Percentiles rank a stretch among this genome's conserved stretches.
These are phyloP conservation scores for Drosophila auraria DNA, from an alignment of 1,140 invertebrate species.

Conservation along the genomic window DNA sequence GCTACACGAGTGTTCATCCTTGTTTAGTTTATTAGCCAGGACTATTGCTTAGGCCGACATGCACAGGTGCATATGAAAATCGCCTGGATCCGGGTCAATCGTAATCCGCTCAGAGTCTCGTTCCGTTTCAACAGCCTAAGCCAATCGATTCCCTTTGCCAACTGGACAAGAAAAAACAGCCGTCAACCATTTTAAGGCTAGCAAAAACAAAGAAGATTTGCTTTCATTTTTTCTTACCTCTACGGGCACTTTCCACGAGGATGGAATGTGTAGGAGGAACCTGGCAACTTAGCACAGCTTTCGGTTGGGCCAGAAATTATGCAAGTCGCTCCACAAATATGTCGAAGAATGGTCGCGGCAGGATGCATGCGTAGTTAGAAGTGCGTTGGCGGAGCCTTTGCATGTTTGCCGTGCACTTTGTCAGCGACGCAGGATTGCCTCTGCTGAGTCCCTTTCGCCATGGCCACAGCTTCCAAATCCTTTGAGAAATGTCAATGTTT, in stretches of 20 bases:
- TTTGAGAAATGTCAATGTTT: conserved; percentile 79
- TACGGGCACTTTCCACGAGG: background rate
- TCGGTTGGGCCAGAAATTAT: conserved; percentile 49
- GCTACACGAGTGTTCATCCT: conserved; percentile 10
- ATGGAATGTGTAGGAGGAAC: conserved; percentile 8
- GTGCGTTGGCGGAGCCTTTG: conserved; percentile 25
- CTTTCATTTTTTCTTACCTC: conserved; percentile 11
- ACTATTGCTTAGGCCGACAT: conserved; percentile 10
- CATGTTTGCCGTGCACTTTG: conserved; percentile 76
- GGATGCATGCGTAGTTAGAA: conserved; percentile 31
- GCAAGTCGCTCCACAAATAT: conserved; percentile 60
- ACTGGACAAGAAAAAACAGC: conserved; percentile 23
- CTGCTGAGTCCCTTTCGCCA: conserved; percentile 44
- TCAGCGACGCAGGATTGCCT: conserved; percentile 38
- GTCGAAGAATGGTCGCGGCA: conserved; percentile 33
- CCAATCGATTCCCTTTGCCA: conserved; percentile 31
- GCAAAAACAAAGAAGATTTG: conserved; percentile 7
- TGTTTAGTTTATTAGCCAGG: conserved; percentile 35
- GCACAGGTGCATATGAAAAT: conserved; percentile 34
- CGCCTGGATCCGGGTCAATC: conserved; percentile 47
- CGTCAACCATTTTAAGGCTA: conserved; percentile 39
- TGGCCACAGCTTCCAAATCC: conserved; percentile 67
- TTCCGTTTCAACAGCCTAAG: conserved; percentile 36
- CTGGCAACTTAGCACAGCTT: conserved; percentile 35
- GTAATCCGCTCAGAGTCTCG: conserved; percentile 63